Conservation (phyloP, 2,113 vertebrate species). For the Pterocles burchelli region DNA sequence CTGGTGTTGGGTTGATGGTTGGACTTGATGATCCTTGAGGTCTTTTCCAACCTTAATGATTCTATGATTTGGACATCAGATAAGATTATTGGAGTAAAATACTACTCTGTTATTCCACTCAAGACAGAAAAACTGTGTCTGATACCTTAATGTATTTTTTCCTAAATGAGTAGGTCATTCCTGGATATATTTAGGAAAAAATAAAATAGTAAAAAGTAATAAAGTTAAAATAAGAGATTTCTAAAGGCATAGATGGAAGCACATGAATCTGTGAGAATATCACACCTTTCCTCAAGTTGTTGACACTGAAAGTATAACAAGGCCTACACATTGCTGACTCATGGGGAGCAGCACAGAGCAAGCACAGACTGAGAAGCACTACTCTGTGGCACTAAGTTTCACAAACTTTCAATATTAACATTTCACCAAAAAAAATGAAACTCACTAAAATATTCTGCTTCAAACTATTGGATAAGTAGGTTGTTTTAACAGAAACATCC, state of each 20-base stretch:
- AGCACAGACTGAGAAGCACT: neutral
- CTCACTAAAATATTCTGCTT: neutral
- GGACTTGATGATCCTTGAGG: no score
- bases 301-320: no score
- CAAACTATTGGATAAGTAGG: neutral
- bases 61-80: neutral
- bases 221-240: neutral
- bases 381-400: neutral
- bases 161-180: neutral
- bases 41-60: no score
- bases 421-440: neutral
- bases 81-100: neutral
- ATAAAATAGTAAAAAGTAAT: neutral
- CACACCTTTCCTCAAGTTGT: neutral
- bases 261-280: neutral
- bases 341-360: neutral
- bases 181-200: neutral
- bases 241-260: neutral
- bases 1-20: no score
- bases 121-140: neutral
- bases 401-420: neutral
- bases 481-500: neutral
- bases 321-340: neutral
- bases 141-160: neutral
- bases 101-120: neutral